These are phyloP conservation scores for Hestina assimilis DNA, from an alignment of 1,140 invertebrate species.

Conservation along the genomic window DNA sequence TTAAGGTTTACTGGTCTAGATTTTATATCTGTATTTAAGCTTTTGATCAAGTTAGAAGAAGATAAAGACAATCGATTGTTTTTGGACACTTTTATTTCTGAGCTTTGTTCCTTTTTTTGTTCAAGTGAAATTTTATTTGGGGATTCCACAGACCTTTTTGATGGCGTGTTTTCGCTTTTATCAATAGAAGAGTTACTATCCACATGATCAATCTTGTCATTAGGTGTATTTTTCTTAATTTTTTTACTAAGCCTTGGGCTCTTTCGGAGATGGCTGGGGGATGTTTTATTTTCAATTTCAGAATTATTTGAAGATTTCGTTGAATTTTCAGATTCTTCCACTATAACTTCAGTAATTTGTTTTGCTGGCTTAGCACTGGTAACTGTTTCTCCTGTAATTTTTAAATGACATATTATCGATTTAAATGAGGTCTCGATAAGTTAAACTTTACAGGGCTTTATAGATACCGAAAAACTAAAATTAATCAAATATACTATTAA, in stretches of 20 bases:
- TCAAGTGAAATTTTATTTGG: background rate
- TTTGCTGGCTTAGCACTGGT: conserved; percentile 23
- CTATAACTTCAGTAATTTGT: conserved; percentile 43
- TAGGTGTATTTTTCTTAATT: conserved; percentile 7
- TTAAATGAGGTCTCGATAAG: too few species aligned
- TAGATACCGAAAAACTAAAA: too few species aligned
- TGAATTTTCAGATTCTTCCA: conserved; percentile 48
- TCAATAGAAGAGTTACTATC: conserved; percentile 7
- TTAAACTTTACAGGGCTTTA: too few species aligned
- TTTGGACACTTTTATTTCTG: conserved; percentile 8
- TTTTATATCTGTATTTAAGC: conserved; percentile 29
- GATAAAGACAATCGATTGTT: conserved; percentile 30
- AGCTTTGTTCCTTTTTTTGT: conserved; percentile 2
- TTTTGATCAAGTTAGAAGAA: conserved; percentile 34
- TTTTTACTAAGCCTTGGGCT: conserved; percentile 38
- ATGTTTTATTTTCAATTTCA: conserved; percentile 25
- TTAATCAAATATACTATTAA: too few species aligned
- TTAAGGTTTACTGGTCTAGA: conserved; percentile 31
- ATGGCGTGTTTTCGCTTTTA: conserved; percentile 13
- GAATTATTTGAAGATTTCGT: conserved; percentile 25
- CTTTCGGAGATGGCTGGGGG: conserved; percentile 25
- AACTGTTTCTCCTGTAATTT: conserved; percentile 35
- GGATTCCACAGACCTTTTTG: background rate
- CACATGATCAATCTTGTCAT: background rate
- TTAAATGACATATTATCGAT: conserved; percentile 8